Evolutionary conservation across 2,797 vertebrate genomes (phyloP).

Genomic region (Allobates femoralis): DNA sequence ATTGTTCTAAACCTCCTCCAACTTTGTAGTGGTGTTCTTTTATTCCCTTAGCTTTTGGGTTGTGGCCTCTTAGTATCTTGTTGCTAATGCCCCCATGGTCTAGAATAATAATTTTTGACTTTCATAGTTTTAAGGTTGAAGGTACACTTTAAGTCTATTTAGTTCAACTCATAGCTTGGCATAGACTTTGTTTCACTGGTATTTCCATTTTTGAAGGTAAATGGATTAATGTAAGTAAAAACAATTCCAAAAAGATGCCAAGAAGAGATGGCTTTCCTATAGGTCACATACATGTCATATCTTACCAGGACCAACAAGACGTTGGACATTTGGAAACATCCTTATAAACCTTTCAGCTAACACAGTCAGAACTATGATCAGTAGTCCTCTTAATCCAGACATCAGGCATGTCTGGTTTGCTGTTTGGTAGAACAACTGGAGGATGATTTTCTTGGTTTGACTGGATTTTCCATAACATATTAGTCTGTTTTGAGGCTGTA

Average conservation of each 20-base stretch:
- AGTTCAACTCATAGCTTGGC: too few species aligned
- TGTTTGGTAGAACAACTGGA: slow-evolving; percentile 92
- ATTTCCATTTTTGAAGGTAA: background rate
- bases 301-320: background rate
- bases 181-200: background rate
- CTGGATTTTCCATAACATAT: slow-evolving; percentile 79
- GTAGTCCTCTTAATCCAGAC: slow-evolving; percentile 93
- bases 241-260: background rate
- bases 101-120: background rate
- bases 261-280: background rate
- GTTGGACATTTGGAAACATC: background rate
- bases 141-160: too few species aligned
- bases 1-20: background rate
- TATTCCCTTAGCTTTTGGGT: background rate
- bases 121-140: too few species aligned
- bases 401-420: slow-evolving; percentile 93
- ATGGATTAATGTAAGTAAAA: background rate
- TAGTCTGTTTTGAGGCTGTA: slow-evolving; percentile 76
- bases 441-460: slow-evolving; percentile 79
- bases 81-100: background rate
- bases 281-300: background rate
- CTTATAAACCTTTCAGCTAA: slow-evolving; percentile 68
- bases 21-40: background rate
- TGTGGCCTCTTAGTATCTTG: too few species aligned
- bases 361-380: slow-evolving; percentile 75